Conservation (phyloP, 2,113 vertebrate species). For the Vanacampus margaritifer region DNA sequence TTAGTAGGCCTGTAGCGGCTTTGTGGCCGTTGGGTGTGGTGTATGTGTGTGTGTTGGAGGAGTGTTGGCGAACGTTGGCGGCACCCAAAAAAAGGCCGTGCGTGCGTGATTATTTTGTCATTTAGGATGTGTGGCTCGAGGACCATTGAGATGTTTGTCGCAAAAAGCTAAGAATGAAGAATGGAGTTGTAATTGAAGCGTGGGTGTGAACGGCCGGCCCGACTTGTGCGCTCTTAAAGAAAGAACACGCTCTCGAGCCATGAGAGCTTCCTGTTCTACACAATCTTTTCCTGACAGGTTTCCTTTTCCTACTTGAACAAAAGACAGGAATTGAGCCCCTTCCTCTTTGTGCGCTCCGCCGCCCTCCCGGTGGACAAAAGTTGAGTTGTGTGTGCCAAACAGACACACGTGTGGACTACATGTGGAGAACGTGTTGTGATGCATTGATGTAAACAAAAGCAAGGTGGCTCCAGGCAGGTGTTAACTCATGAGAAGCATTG, state of each 20-base stretch:
- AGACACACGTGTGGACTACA: conserved; percentile 61
- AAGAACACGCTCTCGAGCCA: conserved; percentile 81
- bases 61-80: conserved; percentile 48
- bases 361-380: conserved; percentile 35
- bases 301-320: conserved; percentile 94
- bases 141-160: conserved; percentile 12
- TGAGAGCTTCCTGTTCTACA: conserved; percentile 88
- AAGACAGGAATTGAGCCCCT: conserved; percentile 79
- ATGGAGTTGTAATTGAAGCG: conserved; percentile 41
- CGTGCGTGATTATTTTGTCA: conserved; percentile 20
- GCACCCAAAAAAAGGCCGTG: not conserved
- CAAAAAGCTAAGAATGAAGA: conserved; percentile 30
- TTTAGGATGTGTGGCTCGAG: conserved; percentile 7
- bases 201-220: conserved; percentile 77
- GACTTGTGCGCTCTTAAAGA: conserved; percentile 75
- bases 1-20: conserved; percentile 47
- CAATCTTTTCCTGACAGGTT: conserved; percentile 95
- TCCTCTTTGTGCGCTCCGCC: not conserved
- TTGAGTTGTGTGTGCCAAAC: conserved; percentile 46
- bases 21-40: conserved; percentile 69
- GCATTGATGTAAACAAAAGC: conserved; percentile 58
- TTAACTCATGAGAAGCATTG: conserved; percentile 51
- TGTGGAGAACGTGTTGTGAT: conserved; percentile 54
- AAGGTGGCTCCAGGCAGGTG: conserved; percentile 62
- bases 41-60: conserved; percentile 43